Evolutionary conservation across 2,113 vertebrate genomes (phyloP), one percentile per base, ranked within the genome.

Genomic region (Colinus virginianus): DNA sequence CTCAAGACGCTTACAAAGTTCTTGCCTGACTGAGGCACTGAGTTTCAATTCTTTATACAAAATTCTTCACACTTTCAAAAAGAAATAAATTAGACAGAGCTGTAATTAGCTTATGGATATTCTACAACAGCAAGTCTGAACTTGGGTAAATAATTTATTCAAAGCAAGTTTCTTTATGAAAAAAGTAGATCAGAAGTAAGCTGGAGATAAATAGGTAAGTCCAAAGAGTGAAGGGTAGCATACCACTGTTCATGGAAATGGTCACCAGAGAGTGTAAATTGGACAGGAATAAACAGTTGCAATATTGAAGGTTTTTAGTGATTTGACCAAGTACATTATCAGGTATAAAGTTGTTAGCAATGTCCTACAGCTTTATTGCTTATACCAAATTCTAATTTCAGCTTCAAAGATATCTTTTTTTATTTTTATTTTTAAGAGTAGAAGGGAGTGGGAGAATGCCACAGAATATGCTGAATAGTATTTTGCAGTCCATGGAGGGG

Each of bases 51-150:
- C 49, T 61, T 89, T 15, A 58, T 26, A 72, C 6, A 78, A 68
- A 92, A 68, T 59, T 63, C 94, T 7, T 59, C 94, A 89, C 32
- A 43, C 13, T 89, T 90, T 78, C 38, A 81, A 78, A 93, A 55
- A 0, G 38, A 68, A 90, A 78, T 66, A 91, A 58, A 72, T 72
- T 85, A 62, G 23, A 25, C 53, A 82, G 82, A 66, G 5, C 7
- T 85, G n/a, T 56, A 72, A 68, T 88, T 91, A 13, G 18, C 20
- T 85, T 42, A 58, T 76, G 23, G n/a, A 21, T 89, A 56, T 51
- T 87, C 58, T 66, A 45, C 36, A 90, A 72, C 36, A 76, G 66
- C 59, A 89, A 76, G 2, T 28, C 43, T 92, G 58, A 91, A 61
- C 30, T n/a, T 81, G 43, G 75, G 84, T 69, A 42, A 30, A 42